A percentile compares a stretch with the other conserved stretches of the same genome.
Evolutionary conservation across 2,113 vertebrate genomes (phyloP).

Genomic region (Halichoeres trimaculatus): DNA sequence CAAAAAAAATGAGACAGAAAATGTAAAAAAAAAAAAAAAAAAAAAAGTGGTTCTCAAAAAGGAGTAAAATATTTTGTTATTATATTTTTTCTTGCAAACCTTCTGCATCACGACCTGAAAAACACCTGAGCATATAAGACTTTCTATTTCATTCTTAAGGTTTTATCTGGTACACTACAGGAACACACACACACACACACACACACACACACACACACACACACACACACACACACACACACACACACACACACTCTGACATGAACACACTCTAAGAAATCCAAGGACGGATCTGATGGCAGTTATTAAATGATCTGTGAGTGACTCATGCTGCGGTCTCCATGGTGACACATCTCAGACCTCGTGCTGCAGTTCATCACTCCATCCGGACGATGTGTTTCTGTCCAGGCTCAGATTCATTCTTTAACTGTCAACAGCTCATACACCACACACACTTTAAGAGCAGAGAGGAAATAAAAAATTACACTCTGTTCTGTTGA

Average conservation of each 20-base stretch:
- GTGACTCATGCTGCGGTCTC: constrained; percentile 12
- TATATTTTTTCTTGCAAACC: too few relatives aligned
- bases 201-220: neutral
- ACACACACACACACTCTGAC: neutral
- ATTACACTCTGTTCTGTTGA: neutral
- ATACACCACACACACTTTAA: neutral
- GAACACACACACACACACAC: neutral
- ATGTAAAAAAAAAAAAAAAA: too few relatives aligned
- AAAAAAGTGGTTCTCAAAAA: too few relatives aligned
- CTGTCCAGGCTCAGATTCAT: neutral
- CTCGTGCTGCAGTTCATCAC: neutral
- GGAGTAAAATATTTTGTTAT: too few relatives aligned
- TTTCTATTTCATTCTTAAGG: too few relatives aligned
- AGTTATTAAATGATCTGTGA: constrained; percentile 6
- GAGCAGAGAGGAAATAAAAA: too few relatives aligned
- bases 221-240: neutral
- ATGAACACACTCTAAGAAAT: neutral
- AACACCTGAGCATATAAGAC: too few relatives aligned
- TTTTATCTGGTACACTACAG: too few relatives aligned
- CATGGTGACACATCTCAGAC: constrained; percentile 18
- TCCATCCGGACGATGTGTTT: neutral
- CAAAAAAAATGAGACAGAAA: too few relatives aligned
- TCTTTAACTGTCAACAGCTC: neutral
- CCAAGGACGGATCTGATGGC: neutral
- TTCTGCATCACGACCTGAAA: too few relatives aligned